Percentiles rank a stretch among this genome's conserved stretches.
Evolutionary conservation across 2,113 vertebrate species (phyloP).

Genomic region (Scalopus aquaticus): DNA sequence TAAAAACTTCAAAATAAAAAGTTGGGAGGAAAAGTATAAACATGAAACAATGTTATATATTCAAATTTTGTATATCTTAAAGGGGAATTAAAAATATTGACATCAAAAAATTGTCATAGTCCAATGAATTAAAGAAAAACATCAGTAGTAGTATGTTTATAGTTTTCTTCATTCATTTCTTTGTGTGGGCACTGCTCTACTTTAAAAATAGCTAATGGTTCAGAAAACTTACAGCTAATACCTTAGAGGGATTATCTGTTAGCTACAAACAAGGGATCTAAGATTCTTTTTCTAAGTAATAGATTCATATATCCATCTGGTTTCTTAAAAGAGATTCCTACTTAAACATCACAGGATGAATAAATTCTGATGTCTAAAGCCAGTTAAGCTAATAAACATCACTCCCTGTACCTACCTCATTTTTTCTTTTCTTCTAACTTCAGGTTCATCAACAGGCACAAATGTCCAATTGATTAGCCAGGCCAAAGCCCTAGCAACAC

Average conservation of each 20-base stretch:
- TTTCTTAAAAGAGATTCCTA: not conserved
- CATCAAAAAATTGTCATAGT: slow-evolving; percentile 6
- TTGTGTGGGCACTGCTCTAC: not conserved
- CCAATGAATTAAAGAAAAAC: slow-evolving; percentile 14
- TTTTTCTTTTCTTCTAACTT: not conserved
- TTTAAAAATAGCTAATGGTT: slow-evolving; percentile 23
- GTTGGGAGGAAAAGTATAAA: not conserved
- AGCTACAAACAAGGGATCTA: not conserved
- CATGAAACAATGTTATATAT: not conserved
- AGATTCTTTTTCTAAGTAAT: not conserved
- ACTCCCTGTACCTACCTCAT: not conserved
- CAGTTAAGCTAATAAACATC: not conserved
- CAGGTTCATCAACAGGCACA: not conserved
- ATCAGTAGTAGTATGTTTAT: not conserved
- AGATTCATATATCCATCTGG: not conserved
- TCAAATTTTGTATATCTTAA: slow-evolving; percentile 29
- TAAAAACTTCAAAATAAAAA: slow-evolving; percentile 16
- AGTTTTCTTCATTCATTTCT: slow-evolving; percentile 36
- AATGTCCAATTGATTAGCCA: not conserved
- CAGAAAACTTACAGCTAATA: slow-evolving; percentile 39
- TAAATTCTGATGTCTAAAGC: not conserved
- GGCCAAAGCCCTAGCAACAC: not conserved
- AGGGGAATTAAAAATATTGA: not conserved
- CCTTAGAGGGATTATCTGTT: not conserved
- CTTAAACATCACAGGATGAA: not conserved